Evolutionary conservation across 1,140 invertebrate genomes (phyloP).

Genomic region (Dreissena polymorpha): DNA sequence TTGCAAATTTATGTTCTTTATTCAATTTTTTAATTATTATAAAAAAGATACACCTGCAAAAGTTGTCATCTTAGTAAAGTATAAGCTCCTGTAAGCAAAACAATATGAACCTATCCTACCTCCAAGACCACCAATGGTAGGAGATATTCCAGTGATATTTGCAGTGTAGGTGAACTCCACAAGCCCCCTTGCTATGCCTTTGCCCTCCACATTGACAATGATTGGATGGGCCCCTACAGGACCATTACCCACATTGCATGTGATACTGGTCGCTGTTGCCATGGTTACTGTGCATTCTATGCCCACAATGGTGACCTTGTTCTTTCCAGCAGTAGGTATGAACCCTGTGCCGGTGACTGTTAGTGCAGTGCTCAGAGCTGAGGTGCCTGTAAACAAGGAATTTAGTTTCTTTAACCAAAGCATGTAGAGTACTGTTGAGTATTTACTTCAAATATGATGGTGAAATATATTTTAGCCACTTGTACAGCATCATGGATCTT

Average conservation of each 20-base stretch:
- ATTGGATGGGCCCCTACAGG: conserved; percentile 50
- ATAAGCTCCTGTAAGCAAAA: too few species aligned
- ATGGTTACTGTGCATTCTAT: conserved; percentile 53
- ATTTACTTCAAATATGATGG: too few species aligned
- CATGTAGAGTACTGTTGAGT: too few species aligned
- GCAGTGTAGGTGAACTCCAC: conserved; percentile 38
- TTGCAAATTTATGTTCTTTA: too few species aligned
- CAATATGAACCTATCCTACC: conserved; percentile 3
- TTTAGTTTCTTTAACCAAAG: too few species aligned
- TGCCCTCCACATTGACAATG: conserved; percentile 43
- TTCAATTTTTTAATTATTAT: too few species aligned
- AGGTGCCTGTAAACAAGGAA: conserved; percentile 7
- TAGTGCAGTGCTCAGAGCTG: conserved; percentile 18
- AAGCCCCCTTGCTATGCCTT: conserved; percentile 20
- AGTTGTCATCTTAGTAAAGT: too few species aligned
- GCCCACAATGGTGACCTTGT: conserved; percentile 62
- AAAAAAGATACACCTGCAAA: too few species aligned
- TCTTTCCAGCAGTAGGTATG: conserved; percentile 47
- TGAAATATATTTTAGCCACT: too few species aligned
- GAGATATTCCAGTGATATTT: conserved; percentile 34
- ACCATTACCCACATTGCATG: conserved; percentile 57
- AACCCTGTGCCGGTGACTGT: conserved; percentile 65
- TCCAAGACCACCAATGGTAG: conserved; percentile 49
- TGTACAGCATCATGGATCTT: too few species aligned
- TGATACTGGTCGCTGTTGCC: conserved; percentile 49